A percentile compares a stretch with the other conserved stretches of the same genome.
Conservation (phyloP, 2,797 vertebrate species). For the Rachycentron canadum region DNA sequence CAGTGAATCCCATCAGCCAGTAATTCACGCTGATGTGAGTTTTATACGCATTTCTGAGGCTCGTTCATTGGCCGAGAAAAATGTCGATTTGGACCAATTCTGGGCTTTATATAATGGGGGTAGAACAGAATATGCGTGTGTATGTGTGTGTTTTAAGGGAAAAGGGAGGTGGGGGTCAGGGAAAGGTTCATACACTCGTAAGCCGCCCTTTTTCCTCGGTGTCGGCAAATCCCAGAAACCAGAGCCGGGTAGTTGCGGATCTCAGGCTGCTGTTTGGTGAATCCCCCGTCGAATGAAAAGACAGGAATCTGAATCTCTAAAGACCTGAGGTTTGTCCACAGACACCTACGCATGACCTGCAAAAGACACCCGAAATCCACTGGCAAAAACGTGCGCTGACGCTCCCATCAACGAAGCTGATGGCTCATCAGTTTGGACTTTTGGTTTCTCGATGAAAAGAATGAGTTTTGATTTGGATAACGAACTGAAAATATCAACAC, state of each 20-base stretch:
- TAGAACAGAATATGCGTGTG: constrained; percentile 35
- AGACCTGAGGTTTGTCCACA: constrained; percentile 7
- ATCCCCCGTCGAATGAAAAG: constrained; percentile 21
- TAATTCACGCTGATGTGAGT: constrained; percentile 62
- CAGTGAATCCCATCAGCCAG: constrained; percentile 49
- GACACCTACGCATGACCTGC: background rate
- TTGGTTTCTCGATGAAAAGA: background rate
- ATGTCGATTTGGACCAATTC: constrained; percentile 43
- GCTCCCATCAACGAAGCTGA: background rate
- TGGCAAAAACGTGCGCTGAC: background rate
- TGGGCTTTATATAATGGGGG: constrained; percentile 47
- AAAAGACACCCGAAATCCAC: background rate
- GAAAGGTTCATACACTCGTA: constrained; percentile 44
- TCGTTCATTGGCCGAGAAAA: constrained; percentile 62
- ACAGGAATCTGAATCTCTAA: constrained; percentile 3
- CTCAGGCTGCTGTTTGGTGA: constrained; percentile 8
- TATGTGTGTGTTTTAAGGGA: constrained; percentile 45
- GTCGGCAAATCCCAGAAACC: constrained; percentile 41
- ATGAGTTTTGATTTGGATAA: constrained; percentile 1
- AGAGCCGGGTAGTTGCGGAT: constrained; percentile 6
- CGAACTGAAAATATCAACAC: background rate
- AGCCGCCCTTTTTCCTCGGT: constrained; percentile 6
- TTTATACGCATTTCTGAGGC: constrained; percentile 69
- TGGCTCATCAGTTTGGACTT: background rate
- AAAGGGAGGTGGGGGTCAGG: constrained; percentile 43